A percentile compares a stretch with the other conserved stretches of the same genome.
phyloP scores from a whole-genome alignment of 2,888 invertebrate genomes.

The Pemphredon lugubris region DNA sequence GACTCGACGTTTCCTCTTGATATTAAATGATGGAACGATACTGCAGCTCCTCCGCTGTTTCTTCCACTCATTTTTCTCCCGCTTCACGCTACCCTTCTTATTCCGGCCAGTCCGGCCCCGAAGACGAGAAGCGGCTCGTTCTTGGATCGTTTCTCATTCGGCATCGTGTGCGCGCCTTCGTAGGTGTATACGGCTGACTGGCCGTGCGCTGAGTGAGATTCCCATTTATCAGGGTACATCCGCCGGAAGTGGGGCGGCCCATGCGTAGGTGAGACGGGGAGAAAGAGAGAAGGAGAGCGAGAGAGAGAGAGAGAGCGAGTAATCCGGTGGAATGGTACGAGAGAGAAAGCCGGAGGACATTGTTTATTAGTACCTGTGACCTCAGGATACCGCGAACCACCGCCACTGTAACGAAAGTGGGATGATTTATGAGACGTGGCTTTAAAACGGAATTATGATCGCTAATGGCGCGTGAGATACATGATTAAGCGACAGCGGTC shows the following conservation, averaged over 20 bases:
- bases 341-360: slow-evolving; percentile 46
- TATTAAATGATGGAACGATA: not conserved
- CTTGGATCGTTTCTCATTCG: slow-evolving; percentile 61
- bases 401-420: slow-evolving; percentile 4
- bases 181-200: slow-evolving; percentile 70
- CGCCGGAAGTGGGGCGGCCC: slow-evolving; percentile 80
- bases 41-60: slow-evolving; percentile 44
- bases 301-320: slow-evolving; percentile 45
- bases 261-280: slow-evolving; percentile 77
- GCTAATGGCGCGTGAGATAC: not conserved
- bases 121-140: slow-evolving; percentile 50
- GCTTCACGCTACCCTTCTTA: slow-evolving; percentile 28
- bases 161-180: slow-evolving; percentile 53
- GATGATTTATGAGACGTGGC: slow-evolving; percentile 36
- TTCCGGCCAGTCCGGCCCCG: slow-evolving; percentile 52
- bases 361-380: slow-evolving; percentile 64
- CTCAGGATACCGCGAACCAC: slow-evolving; percentile 36
- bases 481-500: not conserved
- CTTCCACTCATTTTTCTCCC: slow-evolving; percentile 40
- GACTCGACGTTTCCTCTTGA: slow-evolving; percentile 20
- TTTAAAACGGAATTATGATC: slow-evolving; percentile 1
- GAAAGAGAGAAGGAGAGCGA: slow-evolving; percentile 49
- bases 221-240: slow-evolving; percentile 80
- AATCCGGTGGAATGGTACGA: slow-evolving; percentile 33
- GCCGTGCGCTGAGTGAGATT: slow-evolving; percentile 73